These are phyloP conservation scores for Cliona cf. orientalis DNA, from an alignment of 37 sponge, comb jelly and placozoan species.

Conservation along the genomic window DNA sequence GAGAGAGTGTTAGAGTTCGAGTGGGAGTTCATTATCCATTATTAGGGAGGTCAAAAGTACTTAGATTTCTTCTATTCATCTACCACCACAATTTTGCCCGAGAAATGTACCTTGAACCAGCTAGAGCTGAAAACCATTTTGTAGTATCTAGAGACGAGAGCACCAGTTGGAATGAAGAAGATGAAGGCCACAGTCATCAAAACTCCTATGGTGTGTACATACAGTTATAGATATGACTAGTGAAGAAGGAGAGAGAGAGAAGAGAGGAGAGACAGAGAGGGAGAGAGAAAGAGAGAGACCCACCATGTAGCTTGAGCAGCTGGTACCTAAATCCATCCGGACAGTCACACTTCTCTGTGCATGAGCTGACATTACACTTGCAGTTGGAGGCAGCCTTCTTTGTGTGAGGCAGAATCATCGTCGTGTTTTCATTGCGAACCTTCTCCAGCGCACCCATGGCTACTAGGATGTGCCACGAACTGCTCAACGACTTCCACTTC, in stretches of 20 bases:
- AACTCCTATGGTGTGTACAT: no score
- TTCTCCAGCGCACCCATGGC: slow-evolving; percentile 8
- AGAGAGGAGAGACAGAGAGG: background rate
- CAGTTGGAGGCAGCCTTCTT: background rate
- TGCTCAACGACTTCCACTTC: background rate
- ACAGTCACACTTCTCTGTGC: slow-evolving; percentile 10
- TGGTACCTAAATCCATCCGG: slow-evolving; percentile 10
- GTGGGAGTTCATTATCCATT: background rate
- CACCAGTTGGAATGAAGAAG: slow-evolving; percentile 33
- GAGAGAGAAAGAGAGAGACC: no score
- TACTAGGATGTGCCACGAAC: background rate
- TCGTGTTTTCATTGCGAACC: background rate
- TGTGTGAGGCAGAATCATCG: background rate
- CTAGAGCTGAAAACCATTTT: slow-evolving; percentile 3
- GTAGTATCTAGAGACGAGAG: slow-evolving; percentile 56
- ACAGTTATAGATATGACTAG: background rate
- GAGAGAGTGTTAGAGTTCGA: background rate
- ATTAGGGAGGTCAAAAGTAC: no score
- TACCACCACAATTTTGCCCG: background rate
- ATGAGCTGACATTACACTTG: slow-evolving; percentile 25
- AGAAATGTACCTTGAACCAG: slow-evolving; percentile 65
- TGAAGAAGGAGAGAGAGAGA: background rate
- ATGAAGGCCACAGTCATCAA: slow-evolving; percentile 47
- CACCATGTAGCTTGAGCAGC: slow-evolving; percentile 36
- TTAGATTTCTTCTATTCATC: no score